Evolutionary conservation across 1,140 invertebrate genomes (phyloP).

Genomic region (Copidosoma floridanum): DNA sequence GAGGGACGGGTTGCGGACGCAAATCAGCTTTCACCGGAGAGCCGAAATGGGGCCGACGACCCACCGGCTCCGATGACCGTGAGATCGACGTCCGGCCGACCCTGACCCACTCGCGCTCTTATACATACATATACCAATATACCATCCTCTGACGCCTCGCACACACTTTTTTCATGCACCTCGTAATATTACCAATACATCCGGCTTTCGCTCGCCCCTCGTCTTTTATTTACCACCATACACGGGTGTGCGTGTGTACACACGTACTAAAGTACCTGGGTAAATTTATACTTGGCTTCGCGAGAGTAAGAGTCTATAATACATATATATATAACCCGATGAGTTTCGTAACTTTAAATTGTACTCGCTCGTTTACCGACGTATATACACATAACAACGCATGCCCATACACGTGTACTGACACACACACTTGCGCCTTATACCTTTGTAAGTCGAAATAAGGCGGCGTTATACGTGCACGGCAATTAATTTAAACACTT

Average conservation of each 20-base stretch:
- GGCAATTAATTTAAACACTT: slow-evolving; percentile 27
- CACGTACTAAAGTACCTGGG: too few species aligned
- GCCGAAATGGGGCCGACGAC: slow-evolving; percentile 36
- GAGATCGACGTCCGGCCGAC: slow-evolving; percentile 23
- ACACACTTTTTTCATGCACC: too few species aligned
- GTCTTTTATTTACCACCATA: too few species aligned
- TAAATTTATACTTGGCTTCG: too few species aligned
- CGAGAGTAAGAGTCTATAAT: too few species aligned
- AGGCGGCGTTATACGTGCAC: too few species aligned
- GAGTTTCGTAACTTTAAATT: slow-evolving; percentile 23
- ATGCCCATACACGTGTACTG: background rate
- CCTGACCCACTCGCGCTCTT: slow-evolving; percentile 35
- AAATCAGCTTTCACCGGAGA: slow-evolving; percentile 39
- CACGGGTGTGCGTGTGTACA: too few species aligned
- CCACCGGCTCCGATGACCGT: slow-evolving; percentile 9
- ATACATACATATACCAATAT: background rate
- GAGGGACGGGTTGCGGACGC: too few species aligned
- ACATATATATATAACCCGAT: background rate
- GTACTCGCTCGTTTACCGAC: too few species aligned
- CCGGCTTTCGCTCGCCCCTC: background rate
- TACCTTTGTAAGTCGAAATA: background rate
- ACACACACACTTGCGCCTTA: background rate
- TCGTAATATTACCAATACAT: too few species aligned
- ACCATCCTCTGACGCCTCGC: background rate
- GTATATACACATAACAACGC: background rate